Conservation (phyloP, 2,888 invertebrate species). For the Hirtodrosophila duncani region DNA sequence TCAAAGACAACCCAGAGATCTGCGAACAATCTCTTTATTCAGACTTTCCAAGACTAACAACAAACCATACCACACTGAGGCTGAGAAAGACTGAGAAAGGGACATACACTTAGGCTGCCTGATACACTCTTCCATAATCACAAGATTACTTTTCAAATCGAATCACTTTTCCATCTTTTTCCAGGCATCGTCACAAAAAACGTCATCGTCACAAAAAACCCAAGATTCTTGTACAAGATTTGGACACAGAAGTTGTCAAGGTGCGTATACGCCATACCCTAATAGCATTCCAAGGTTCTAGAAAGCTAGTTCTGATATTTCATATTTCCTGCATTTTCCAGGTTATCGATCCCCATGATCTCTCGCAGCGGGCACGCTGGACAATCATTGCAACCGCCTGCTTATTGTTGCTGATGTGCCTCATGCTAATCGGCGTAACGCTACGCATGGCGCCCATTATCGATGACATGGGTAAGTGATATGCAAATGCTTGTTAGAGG, state of each 20-base stretch:
- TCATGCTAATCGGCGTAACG: conserved; percentile 93
- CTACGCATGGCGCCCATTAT: conserved; percentile 96
- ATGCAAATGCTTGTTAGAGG: background rate
- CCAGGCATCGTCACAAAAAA: conserved; percentile 78
- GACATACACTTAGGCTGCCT: no score
- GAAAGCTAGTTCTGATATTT: no score
- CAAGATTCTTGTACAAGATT: conserved; percentile 78
- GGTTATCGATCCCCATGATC: conserved; percentile 88
- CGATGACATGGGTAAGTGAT: conserved; percentile 94
- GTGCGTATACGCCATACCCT: no score
- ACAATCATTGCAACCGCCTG: conserved; percentile 95
- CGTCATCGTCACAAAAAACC: conserved; percentile 78
- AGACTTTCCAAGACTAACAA: no score
- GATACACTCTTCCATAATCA: no score
- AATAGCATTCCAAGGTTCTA: no score
- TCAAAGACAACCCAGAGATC: no score
- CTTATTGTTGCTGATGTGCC: conserved; percentile 90
- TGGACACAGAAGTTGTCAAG: conserved; percentile 78
- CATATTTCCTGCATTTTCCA: no score
- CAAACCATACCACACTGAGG: no score
- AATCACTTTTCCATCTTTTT: conserved; percentile 13
- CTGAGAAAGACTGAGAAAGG: no score
- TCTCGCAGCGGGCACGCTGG: conserved; percentile 91
- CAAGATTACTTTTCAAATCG: background rate
- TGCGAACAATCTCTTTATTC: no score